Evolutionary conservation across 1,140 invertebrate genomes (phyloP).

Genomic region (Diorhabda carinulata): DNA sequence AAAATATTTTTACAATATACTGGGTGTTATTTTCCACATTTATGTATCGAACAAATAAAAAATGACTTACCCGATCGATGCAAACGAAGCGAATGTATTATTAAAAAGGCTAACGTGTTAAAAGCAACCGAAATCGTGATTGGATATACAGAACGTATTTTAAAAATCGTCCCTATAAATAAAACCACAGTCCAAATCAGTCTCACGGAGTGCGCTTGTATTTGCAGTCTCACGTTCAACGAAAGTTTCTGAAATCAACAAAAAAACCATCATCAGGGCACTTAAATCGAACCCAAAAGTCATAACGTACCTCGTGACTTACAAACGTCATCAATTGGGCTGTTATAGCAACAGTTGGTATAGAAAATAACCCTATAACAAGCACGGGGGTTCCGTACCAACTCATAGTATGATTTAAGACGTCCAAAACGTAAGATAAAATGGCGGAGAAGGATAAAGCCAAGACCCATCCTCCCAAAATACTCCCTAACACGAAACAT

Average conservation of each 20-base stretch:
- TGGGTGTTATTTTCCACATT: background rate
- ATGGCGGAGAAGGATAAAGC: conserved; percentile 22
- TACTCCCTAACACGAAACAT: conserved; percentile 23
- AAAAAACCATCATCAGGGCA: background rate
- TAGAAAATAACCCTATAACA: conserved; percentile 41
- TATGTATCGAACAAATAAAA: background rate
- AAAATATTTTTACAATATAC: background rate
- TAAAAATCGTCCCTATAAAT: conserved; percentile 46
- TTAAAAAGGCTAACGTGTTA: conserved; percentile 41
- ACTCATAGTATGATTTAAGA: conserved; percentile 41
- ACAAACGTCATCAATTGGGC: conserved; percentile 27
- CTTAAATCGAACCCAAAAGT: background rate
- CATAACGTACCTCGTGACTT: conserved; percentile 24
- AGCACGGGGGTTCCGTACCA: conserved; percentile 46
- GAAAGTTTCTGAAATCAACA: conserved; percentile 24
- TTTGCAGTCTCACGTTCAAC: conserved; percentile 26
- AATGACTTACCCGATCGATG: conserved; percentile 38
- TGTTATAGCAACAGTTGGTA: conserved; percentile 32
- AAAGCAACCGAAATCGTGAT: conserved; percentile 51
- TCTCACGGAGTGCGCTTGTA: conserved; percentile 42
- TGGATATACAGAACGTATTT: conserved; percentile 51
- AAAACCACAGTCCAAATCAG: conserved; percentile 51
- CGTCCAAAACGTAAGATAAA: conserved; percentile 30
- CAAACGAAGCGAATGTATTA: conserved; percentile 36
- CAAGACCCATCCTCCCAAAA: conserved; percentile 33